phyloP scores from a whole-genome alignment of 2,113 vertebrate genomes.

The Sus scrofa region T2T-Sscrofa CM000818.6:113024001-113024500 shows the following conservation, averaged over 20 bases:
- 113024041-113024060: conserved; percentile 7
- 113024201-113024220: not conserved
- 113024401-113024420: conserved; percentile 61
- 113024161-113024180: not conserved
- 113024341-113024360: conserved; percentile 51
- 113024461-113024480: conserved; percentile 56
- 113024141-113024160: not conserved
- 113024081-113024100: conserved; percentile 22
- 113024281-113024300: conserved; percentile 52
- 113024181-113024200: not conserved
- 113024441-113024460: conserved; percentile 48
- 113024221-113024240: conserved; percentile 15
- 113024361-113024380: conserved; percentile 44
- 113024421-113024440: conserved; percentile 55
- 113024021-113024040: conserved; percentile 23
- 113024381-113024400: conserved; percentile 43
- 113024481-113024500: conserved; percentile 43
- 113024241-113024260: not conserved
- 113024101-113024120: conserved; percentile 39
- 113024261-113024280: conserved; percentile 27
- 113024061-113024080: conserved; percentile 2
- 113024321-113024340: not conserved
- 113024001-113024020: conserved; percentile 32
- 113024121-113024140: not conserved
- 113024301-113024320: conserved; percentile 3